Conservation (phyloP, 2,888 invertebrate species). For the Cacoxenus indagator region DNA sequence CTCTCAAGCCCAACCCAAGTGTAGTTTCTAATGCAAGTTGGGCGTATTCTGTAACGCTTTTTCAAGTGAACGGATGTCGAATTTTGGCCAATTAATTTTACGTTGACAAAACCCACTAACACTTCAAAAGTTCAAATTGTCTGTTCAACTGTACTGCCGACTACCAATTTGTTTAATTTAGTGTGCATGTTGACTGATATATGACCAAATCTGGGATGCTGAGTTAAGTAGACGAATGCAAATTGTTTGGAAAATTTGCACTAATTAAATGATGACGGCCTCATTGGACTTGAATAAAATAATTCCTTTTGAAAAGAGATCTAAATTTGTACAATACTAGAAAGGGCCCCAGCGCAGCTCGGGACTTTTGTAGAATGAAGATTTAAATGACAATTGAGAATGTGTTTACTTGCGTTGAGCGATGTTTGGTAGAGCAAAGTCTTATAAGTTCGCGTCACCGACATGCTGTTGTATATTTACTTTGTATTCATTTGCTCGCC, state of each 20-base stretch:
- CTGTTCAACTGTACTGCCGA: constrained; percentile 53
- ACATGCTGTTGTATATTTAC: no score
- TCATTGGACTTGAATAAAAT: neutral
- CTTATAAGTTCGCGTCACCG: no score
- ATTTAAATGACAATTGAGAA: no score
- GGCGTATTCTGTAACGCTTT: constrained; percentile 8
- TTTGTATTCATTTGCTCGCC: no score
- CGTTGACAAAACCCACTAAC: neutral
- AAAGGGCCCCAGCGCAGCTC: no score
- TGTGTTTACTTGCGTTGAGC: no score
- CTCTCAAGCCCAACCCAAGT: no score
- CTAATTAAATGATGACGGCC: neutral
- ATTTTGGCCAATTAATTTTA: constrained; percentile 39
- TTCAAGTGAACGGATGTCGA: constrained; percentile 52
- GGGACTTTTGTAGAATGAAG: no score
- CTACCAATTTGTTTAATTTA: constrained; percentile 56
- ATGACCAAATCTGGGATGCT: neutral
- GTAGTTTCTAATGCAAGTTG: neutral
- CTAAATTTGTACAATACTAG: no score
- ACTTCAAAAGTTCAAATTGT: constrained; percentile 24
- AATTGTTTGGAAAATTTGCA: neutral
- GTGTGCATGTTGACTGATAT: constrained; percentile 17
- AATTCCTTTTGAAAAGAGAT: no score
- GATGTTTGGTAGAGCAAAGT: no score
- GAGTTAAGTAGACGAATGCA: neutral